These are phyloP conservation scores for Channa maculata DNA, from an alignment of 2,113 vertebrate species.

Conservation along the genomic window DNA sequence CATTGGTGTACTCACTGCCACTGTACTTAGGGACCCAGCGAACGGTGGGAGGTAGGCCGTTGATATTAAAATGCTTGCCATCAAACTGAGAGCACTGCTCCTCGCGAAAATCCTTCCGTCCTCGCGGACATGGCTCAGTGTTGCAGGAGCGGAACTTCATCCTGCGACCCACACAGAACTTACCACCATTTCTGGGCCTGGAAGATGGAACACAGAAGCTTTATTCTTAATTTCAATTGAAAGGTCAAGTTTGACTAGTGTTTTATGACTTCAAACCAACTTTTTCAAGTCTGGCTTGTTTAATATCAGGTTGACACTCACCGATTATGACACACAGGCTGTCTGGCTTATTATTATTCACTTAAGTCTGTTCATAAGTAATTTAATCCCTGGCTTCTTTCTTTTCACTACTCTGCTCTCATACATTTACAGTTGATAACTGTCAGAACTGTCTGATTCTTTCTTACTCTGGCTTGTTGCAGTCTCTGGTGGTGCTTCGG, in stretches of 20 bases:
- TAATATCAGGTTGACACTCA: conserved; percentile 1
- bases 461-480: conserved; percentile 94
- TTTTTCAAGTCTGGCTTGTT: background rate
- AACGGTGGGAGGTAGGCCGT: conserved; percentile 91
- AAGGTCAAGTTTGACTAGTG: conserved; percentile 4
- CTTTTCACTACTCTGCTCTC: background rate
- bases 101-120: conserved; percentile 91
- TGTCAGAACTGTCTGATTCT: background rate
- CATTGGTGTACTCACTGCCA: conserved; percentile 88
- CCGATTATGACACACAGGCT: background rate
- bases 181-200: conserved; percentile 94
- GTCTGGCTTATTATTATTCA: background rate
- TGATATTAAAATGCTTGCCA: conserved; percentile 97
- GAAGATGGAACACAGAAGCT: background rate
- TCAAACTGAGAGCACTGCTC: conserved; percentile 95
- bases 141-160: conserved; percentile 99
- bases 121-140: conserved; percentile 93
- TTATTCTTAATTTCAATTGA: background rate
- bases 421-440: background rate
- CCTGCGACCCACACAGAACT: conserved; percentile 94
- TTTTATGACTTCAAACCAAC: conserved; percentile 14
- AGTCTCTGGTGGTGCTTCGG: conserved; percentile 89
- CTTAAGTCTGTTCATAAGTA: conserved; percentile 18
- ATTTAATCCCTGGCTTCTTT: conserved; percentile 2
- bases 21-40: conserved; percentile 97